A percentile compares a stretch with the other conserved stretches of the same genome.
phyloP scores from a whole-genome alignment of 2,113 vertebrate genomes.

The Callopanchax toddi region DNA sequence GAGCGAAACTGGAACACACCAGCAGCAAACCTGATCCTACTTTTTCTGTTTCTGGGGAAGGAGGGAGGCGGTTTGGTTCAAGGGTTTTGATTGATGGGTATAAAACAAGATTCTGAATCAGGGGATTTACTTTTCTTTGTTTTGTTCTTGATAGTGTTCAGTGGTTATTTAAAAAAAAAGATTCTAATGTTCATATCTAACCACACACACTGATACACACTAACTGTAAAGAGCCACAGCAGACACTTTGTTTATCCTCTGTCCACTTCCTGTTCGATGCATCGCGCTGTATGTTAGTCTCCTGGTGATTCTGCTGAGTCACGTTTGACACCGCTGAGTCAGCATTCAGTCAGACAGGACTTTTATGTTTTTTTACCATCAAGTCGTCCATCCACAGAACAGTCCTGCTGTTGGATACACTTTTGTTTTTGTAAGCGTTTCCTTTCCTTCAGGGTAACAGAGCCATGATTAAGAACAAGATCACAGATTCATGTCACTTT shows the following conservation, averaged over 20 bases:
- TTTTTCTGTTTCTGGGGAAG: slow-evolving; percentile 41
- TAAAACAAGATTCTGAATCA: slow-evolving; percentile 28
- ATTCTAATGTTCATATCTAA: slow-evolving; percentile 47
- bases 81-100: slow-evolving; percentile 31
- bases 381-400: slow-evolving; percentile 17
- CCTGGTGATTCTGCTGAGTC: slow-evolving; percentile 48
- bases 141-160: slow-evolving; percentile 37
- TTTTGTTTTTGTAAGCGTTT: slow-evolving; percentile 7
- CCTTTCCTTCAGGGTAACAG: slow-evolving; percentile 18
- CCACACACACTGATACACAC: slow-evolving; percentile 41
- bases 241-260: slow-evolving; percentile 54
- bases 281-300: slow-evolving; percentile 51
- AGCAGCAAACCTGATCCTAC: slow-evolving; percentile 25
- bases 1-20: slow-evolving; percentile 8
- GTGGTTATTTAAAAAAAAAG: slow-evolving; percentile 44
- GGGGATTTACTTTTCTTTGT: slow-evolving; percentile 39
- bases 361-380: slow-evolving; percentile 32
- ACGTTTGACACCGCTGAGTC: not conserved
- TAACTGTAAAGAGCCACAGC: slow-evolving; percentile 47
- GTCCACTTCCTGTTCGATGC: slow-evolving; percentile 56
- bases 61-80: slow-evolving; percentile 27
- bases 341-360: slow-evolving; percentile 7
- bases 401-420: slow-evolving; percentile 19
- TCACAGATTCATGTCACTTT: slow-evolving; percentile 11
- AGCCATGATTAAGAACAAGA: slow-evolving; percentile 50